Percentiles rank a stretch among this genome's conserved stretches.
phyloP scores from a whole-genome alignment of 2,888 invertebrate species.

The Acanthosepion pharaonis region DNA sequence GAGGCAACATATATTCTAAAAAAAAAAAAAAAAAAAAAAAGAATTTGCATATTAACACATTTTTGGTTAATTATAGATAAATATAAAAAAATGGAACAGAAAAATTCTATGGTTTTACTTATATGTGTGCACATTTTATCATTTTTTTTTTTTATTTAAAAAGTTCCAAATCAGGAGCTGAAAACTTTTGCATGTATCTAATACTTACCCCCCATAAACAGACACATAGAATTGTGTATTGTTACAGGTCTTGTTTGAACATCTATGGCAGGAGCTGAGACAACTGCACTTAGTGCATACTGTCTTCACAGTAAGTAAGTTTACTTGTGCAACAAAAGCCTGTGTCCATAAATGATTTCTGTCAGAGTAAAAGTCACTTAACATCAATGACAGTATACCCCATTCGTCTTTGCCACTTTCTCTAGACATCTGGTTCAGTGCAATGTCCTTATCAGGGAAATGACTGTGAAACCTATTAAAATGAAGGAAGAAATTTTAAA shows the following conservation, averaged over 20 bases:
- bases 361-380: not conserved
- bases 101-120: too few relatives aligned
- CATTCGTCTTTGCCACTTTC: not conserved
- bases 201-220: not conserved
- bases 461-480: not conserved
- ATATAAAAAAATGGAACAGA: too few relatives aligned
- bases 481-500: not conserved
- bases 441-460: not conserved
- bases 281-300: not conserved
- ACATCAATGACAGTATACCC: not conserved
- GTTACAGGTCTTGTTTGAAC: not conserved
- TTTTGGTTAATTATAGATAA: too few relatives aligned
- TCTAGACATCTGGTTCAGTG: not conserved
- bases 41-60: too few relatives aligned
- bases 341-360: slow-evolving; percentile 7
- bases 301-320: not conserved
- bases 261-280: not conserved
- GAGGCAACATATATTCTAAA: too few relatives aligned
- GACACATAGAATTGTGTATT: not conserved
- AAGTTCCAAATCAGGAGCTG: too few relatives aligned
- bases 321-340: not conserved
- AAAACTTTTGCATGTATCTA: too few relatives aligned
- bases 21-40: too few relatives aligned
- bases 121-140: too few relatives aligned
- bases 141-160: too few relatives aligned